Percentiles rank a stretch among this genome's conserved stretches.
Conservation (phyloP, 2,888 invertebrate genomes). For the Amphipoea lucens region DNA sequence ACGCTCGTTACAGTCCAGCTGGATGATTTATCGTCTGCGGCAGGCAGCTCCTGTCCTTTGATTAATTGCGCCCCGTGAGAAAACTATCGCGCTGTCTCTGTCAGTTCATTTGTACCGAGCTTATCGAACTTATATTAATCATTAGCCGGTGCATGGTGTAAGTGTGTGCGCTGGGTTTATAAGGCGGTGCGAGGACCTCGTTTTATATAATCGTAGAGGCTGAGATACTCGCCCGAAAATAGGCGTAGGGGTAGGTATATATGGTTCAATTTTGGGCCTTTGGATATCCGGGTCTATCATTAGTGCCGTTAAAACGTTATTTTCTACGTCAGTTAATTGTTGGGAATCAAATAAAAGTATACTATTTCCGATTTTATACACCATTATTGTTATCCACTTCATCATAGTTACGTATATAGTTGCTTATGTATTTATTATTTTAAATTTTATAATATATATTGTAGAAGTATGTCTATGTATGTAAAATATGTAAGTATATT, state of each 20-base stretch:
- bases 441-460: no score
- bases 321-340: not conserved
- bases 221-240: not conserved
- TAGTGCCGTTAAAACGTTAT: not conserved
- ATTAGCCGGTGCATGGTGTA: slow-evolving; percentile 52
- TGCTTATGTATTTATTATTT: no score
- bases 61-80: slow-evolving; percentile 85
- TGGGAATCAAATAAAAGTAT: not conserved
- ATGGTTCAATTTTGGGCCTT: no score
- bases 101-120: slow-evolving; percentile 78
- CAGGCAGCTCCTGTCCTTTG: slow-evolving; percentile 74
- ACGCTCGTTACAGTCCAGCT: slow-evolving; percentile 77
- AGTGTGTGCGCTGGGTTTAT: not conserved
- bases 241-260: not conserved
- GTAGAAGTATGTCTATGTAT: not conserved
- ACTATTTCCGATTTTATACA: not conserved
- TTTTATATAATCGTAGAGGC: not conserved
- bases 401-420: no score
- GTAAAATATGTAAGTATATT: not conserved
- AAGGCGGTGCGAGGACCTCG: not conserved
- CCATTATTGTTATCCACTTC: not conserved
- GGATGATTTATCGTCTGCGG: slow-evolving; percentile 81
- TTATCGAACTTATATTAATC: slow-evolving; percentile 77
- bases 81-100: slow-evolving; percentile 82
- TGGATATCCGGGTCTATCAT: not conserved